Evolutionary conservation across 2,888 invertebrate genomes (phyloP), one percentile per base, ranked within the genome.

Genomic region (Hololepta plana): DNA sequence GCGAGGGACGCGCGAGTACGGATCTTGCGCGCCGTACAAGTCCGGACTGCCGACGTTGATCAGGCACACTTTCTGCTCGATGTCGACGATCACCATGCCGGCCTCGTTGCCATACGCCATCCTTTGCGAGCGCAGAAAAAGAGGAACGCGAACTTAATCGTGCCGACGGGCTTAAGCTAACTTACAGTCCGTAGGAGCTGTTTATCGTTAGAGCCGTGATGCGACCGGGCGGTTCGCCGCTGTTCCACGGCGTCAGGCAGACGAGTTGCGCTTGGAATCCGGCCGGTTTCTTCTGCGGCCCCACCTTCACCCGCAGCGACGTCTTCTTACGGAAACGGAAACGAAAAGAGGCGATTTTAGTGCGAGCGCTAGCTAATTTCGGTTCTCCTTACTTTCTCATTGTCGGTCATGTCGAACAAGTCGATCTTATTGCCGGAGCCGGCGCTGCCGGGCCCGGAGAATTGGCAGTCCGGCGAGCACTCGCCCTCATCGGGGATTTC

Each of bases 61-160:
- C 47, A 95, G 68, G 55, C 82, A 80, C 37, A 73, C 67, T 61
- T 84, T 85, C 58, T 91, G 90, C 51, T 84, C 68, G 56, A 85
- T 75, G 65, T 96, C 96, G 49, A 91, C 73, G 57, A 96, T 76
- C 53, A 88, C 90, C 53, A 96, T 65, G 44, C 95, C 93, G 44
- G 81, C 77, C 60, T 95, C 93, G 54, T 88, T 93, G 46, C 95
- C 95, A 64, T 91, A 95, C 46, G 91, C 87, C 75, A 96, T 71
- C 53, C 95, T 95, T 16, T 6, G 26, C 21, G 24, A 8, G 13
- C 15, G n/a, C 12, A 15, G n/a, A 27, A 12, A 15, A 26, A 29
- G 7, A 6, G 20, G 26, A 10, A 11, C 14, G 15, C n/a, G n/a
- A n/a, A n/a, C n/a, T n/a, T n/a, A n/a, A n/a, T n/a, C n/a, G n/a